phyloP scores from a whole-genome alignment of 2,888 invertebrate species.

The Ethmia dodecea region DNA sequence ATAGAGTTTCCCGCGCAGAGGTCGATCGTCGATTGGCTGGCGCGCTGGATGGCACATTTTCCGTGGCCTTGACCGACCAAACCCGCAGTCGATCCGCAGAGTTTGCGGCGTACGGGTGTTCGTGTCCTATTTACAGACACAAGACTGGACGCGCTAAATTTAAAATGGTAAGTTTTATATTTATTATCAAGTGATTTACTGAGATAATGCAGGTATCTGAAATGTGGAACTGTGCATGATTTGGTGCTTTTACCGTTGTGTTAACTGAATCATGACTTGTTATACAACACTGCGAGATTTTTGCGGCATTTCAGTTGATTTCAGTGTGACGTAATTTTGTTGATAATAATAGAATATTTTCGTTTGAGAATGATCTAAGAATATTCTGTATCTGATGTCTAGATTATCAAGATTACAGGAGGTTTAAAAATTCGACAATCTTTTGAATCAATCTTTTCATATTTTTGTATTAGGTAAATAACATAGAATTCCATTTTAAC shows the following conservation, averaged over 20 bases:
- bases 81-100: slow-evolving; percentile 59
- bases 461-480: too few relatives aligned
- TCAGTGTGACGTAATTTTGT: neutral
- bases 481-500: too few relatives aligned
- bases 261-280: too few relatives aligned
- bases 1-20: slow-evolving; percentile 57
- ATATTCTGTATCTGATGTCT: too few relatives aligned
- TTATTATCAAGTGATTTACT: neutral
- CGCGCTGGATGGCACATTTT: slow-evolving; percentile 64
- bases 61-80: slow-evolving; percentile 58
- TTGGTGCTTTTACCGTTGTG: too few relatives aligned
- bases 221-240: too few relatives aligned
- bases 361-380: too few relatives aligned
- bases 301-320: neutral
- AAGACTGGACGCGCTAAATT: slow-evolving; percentile 34
- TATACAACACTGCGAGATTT: neutral
- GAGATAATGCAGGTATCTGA: too few relatives aligned
- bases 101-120: slow-evolving; percentile 37
- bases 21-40: slow-evolving; percentile 33
- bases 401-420: too few relatives aligned
- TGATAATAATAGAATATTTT: slow-evolving; percentile 1
- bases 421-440: too few relatives aligned
- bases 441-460: too few relatives aligned
- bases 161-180: slow-evolving; percentile 56
- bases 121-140: slow-evolving; percentile 8